A percentile compares a stretch with the other conserved stretches of the same genome.
Conservation (phyloP, 2,888 invertebrate genomes). For the Parnassius orleans region DNA sequence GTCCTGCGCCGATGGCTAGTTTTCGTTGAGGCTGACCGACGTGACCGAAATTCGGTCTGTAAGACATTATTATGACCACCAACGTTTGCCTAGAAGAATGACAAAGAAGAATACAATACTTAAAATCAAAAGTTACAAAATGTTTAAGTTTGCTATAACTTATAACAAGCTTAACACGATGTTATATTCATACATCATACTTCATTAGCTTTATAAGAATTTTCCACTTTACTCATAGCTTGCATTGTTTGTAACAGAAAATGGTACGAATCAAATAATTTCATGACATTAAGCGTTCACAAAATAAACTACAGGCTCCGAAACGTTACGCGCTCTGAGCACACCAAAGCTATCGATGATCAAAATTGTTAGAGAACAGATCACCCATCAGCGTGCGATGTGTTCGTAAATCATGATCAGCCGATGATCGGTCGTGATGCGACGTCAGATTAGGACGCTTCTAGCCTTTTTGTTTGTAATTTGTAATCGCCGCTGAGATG, state of each 20-base stretch:
- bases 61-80: too few relatives aligned
- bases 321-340: conserved; percentile 39
- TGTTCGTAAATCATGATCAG: conserved; percentile 78
- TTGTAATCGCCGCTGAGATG: conserved; percentile 70
- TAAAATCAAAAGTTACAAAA: too few relatives aligned
- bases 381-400: conserved; percentile 71
- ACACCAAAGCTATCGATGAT: conserved; percentile 57
- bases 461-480: conserved; percentile 76
- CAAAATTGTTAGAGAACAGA: conserved; percentile 63
- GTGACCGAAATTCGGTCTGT: too few relatives aligned
- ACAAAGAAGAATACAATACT: too few relatives aligned
- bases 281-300: conserved; percentile 2
- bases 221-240: conserved; percentile 50
- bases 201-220: conserved; percentile 54
- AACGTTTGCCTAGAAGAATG: too few relatives aligned
- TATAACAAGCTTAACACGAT: background rate
- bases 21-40: too few relatives aligned
- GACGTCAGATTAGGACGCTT: conserved; percentile 74
- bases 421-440: conserved; percentile 72
- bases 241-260: conserved; percentile 24
- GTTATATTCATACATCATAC: conserved; percentile 42
- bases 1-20: too few relatives aligned
- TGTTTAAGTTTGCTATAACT: too few relatives aligned
- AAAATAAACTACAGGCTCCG: conserved; percentile 15
- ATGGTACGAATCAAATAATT: conserved; percentile 7